phyloP scores from a whole-genome alignment of 1,140 invertebrate genomes.

The Zaprionus davidi region DNA sequence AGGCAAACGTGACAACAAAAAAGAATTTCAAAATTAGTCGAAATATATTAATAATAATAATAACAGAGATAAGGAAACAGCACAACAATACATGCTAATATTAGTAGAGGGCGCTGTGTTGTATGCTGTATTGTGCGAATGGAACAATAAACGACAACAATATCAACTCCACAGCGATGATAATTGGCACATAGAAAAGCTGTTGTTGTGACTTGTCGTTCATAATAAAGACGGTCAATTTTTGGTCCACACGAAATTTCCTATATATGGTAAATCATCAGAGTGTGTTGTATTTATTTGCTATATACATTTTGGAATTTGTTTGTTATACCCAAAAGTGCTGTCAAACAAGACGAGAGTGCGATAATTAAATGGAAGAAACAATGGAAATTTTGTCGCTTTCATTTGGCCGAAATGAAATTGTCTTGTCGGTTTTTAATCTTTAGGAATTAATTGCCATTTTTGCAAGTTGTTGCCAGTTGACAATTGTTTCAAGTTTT shows the following conservation, averaged over 20 bases:
- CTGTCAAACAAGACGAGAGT: slow-evolving; percentile 5
- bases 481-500: slow-evolving; percentile 58
- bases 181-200: slow-evolving; percentile 31
- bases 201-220: background rate
- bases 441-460: slow-evolving; percentile 64
- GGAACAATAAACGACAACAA: slow-evolving; percentile 40
- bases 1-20: slow-evolving; percentile 27
- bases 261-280: background rate
- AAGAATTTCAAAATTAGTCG: slow-evolving; percentile 60
- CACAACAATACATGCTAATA: slow-evolving; percentile 14
- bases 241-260: slow-evolving; percentile 13
- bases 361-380: slow-evolving; percentile 2
- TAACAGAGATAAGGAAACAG: slow-evolving; percentile 29
- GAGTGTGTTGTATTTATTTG: slow-evolving; percentile 8
- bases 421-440: slow-evolving; percentile 47
- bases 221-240: slow-evolving; percentile 9
- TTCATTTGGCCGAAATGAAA: slow-evolving; percentile 30
- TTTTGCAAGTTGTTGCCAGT: slow-evolving; percentile 41
- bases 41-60: slow-evolving; percentile 34
- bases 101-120: slow-evolving; percentile 6
- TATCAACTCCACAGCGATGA: slow-evolving; percentile 6
- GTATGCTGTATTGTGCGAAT: slow-evolving; percentile 27
- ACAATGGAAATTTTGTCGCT: slow-evolving; percentile 31
- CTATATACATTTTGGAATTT: slow-evolving; percentile 33
- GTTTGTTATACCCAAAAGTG: no score